These are phyloP conservation scores for Talpa occidentalis DNA, from an alignment of 2,113 vertebrate genomes.

Conservation along the genomic window DNA sequence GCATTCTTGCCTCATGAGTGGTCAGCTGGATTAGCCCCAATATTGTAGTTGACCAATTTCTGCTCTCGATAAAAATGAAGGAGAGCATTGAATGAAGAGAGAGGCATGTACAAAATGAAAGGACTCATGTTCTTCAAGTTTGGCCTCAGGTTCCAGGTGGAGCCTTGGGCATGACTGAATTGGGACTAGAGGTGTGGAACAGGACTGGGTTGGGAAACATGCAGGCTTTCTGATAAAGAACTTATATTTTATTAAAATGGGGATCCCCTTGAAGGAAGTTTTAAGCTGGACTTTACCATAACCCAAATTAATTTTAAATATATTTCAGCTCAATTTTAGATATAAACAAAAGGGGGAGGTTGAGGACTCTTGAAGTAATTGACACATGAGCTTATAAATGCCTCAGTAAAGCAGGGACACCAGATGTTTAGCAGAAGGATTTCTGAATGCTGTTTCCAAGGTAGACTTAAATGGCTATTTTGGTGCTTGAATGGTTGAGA, in stretches of 20 bases:
- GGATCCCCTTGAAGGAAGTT: background rate
- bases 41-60: background rate
- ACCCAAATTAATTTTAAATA: background rate
- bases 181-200: background rate
- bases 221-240: background rate
- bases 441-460: background rate
- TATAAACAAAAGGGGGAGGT: background rate
- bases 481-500: background rate
- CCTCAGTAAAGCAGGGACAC: background rate
- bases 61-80: background rate
- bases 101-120: background rate
- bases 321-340: background rate
- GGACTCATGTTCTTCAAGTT: background rate
- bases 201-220: background rate
- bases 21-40: background rate
- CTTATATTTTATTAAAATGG: background rate
- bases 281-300: background rate
- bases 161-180: background rate
- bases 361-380: background rate
- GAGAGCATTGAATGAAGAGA: background rate
- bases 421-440: fast-evolving
- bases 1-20: background rate
- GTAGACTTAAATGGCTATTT: background rate
- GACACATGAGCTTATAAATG: background rate
- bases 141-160: background rate